These are phyloP conservation scores for Drosophila kurseongensis DNA, from an alignment of 1,140 invertebrate species.

Conservation along the genomic window DNA sequence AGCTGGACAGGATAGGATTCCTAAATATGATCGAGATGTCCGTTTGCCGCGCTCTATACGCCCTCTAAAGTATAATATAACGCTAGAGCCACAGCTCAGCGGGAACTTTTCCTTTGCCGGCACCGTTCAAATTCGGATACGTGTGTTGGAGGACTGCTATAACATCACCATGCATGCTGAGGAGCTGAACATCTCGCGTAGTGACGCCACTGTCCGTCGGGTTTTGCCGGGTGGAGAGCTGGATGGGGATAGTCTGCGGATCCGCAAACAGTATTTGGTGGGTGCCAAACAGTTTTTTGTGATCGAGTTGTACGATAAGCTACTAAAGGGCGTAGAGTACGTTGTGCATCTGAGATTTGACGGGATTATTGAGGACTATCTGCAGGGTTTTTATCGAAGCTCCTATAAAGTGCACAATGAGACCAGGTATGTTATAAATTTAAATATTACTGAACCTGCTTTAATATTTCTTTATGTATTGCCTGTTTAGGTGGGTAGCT, in stretches of 20 bases:
- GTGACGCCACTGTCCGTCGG: conserved; percentile 85
- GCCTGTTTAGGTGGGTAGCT: conserved; percentile 89
- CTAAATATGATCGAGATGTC: conserved; percentile 86
- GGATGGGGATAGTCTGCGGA: conserved; percentile 59
- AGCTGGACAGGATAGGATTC: conserved; percentile 48
- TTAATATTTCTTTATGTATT: conserved; percentile 3
- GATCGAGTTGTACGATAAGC: conserved; percentile 86
- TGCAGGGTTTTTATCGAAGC: conserved; percentile 95
- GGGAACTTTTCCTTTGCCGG: conserved; percentile 92
- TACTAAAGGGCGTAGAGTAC: conserved; percentile 88
- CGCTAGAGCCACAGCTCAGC: conserved; percentile 89
- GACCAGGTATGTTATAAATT: conserved; percentile 87
- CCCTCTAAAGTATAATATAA: conserved; percentile 89
- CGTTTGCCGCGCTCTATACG: conserved; percentile 88
- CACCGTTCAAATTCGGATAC: conserved; percentile 89
- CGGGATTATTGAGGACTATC: conserved; percentile 90
- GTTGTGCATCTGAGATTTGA: conserved; percentile 89
- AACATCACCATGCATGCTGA: conserved; percentile 92
- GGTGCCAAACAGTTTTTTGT: conserved; percentile 90
- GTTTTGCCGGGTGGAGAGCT: conserved; percentile 24
- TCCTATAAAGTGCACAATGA: conserved; percentile 90
- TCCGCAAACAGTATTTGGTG: conserved; percentile 86
- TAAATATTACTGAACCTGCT: background rate
- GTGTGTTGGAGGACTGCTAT: conserved; percentile 88
- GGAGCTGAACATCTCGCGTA: conserved; percentile 88